Conservation (phyloP, 2,113 vertebrate species). For the Cettia cetti region DNA sequence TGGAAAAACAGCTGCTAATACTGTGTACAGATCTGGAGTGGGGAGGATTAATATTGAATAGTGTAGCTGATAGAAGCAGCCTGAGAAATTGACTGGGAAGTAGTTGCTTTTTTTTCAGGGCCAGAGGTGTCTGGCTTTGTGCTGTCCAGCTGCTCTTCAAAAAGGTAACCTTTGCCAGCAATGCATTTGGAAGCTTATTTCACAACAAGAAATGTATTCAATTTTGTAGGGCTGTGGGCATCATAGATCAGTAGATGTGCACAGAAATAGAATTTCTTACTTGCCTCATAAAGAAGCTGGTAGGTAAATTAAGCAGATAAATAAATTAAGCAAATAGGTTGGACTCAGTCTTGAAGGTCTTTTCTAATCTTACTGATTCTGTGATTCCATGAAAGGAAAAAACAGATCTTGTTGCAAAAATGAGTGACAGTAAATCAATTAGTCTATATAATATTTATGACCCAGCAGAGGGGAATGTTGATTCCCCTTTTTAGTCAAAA, state of each 20-base stretch:
- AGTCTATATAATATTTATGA: background rate
- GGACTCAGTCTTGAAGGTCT: background rate
- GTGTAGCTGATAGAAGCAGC: background rate
- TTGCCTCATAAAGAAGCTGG: background rate
- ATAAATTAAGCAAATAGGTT: background rate
- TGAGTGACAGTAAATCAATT: background rate
- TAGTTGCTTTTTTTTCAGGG: background rate
- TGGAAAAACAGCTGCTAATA: background rate
- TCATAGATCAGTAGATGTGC: background rate
- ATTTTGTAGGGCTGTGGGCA: background rate
- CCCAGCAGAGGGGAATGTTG: background rate
- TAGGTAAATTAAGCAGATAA: background rate
- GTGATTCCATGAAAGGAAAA: background rate
- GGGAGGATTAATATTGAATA: background rate
- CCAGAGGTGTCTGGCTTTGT: background rate
- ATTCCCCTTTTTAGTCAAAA: background rate
- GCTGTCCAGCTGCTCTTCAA: background rate
- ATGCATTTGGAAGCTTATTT: background rate
- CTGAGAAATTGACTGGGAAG: background rate
- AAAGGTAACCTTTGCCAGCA: background rate
- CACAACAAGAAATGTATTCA: background rate
- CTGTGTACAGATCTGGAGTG: background rate
- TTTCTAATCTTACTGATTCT: background rate
- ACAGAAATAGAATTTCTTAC: background rate
- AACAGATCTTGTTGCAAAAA: background rate